Base-by-base conservation (phyloP, 2,888 invertebrate genomes). In the Archips xylosteana region DNA sequence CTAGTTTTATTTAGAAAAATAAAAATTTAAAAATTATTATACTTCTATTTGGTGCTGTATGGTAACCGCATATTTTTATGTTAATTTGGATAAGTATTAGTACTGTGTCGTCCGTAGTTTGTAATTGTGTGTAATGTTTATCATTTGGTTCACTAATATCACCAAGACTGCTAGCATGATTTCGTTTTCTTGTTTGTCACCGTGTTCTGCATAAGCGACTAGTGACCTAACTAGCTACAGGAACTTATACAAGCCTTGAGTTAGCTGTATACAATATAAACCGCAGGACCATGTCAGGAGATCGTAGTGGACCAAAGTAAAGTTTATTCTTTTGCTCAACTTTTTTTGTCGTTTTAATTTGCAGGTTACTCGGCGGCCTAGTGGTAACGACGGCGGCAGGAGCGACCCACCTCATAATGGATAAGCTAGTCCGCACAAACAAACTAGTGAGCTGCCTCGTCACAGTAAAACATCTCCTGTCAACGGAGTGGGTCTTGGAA, bases 371-470 rank as follows among this genome's bases (percentile, higher is more conserved):
- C 32, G 99, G 99, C 47, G 99, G 98, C 0, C 94, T 96, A 23
- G 94, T 98, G 36, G 97, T 97, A 1, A 96, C 96, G 3, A 96
- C 96, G 76, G 96, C 97, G 62, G 89, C 95, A 5, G 97, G 97
- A 79, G 98, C 98, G 36, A 99, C 98, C 0, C 99, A 99, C 89
- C 95, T 99, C 54, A 96, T 99, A 2, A 97, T 98, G 96, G 96
- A 97, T 45, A 95, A 96, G 71, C 94, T 97, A 12, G 96, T 96
- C 70, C 96, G 99, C 67, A 98, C 98, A 0, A 96, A 97, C 82
- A 99, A 99, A 87, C 95, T 99, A 47, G 95, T 99, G 75, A 97
- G 97, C 85, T 97, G 97, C 79, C 95, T 99, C 62, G 97, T 97
- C 77, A 96, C 96, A 32, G 97, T 97, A 76, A 96, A 97, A 80